Base-by-base conservation (phyloP, 2,888 invertebrate genomes). In the Minunthozetes semirufus region DNA sequence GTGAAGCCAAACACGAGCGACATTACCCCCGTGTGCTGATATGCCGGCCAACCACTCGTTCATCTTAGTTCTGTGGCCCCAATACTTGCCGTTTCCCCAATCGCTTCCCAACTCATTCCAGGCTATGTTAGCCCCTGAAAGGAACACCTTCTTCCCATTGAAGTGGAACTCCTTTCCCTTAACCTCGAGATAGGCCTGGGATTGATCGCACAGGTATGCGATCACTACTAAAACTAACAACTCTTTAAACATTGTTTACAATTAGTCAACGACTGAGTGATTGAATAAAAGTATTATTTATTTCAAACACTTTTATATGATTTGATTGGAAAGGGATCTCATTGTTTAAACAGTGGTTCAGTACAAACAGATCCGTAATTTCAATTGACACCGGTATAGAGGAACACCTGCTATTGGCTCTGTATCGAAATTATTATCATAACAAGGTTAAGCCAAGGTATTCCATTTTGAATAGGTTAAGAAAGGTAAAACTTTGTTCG, bases 31-130 rank as follows among this genome's bases (percentile, higher is more conserved):
- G 17, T 63, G 29, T 25, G 63, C 29, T 15, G 27, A 29, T 29
- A 63, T 63, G 8, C 63, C 63, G 63, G 63, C 63, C 63, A 63
- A 29, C 63, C 63, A 63, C 17, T 63, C 63, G 17, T 63, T 63
- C 63, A 63, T 63, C 33, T 63, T 63, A 13, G 3, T 17, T n/a
- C 63, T 29, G 19, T 63, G 63, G 5, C 25, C 25, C 63, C 63
- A 63, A 29, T 63, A 63, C 33, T 63, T 63, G 29, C 63, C 63
- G 33, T 63, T 63, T 29, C 63, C 63, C 63, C 63, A 63, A 25
- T 63, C 63, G 11, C 6, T 29, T 6, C 63, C 63, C 33, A 63
- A 63, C 17, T 63, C 63, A 33, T 63, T 63, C 63, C 63, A 63
- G 1, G 63, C 63, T 15, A 63, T 63, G 33, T 63, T 63, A 33